These are phyloP conservation scores for Coregonus ussuriensis DNA, from an alignment of 2,797 vertebrate genomes.

Conservation along the genomic window DNA sequence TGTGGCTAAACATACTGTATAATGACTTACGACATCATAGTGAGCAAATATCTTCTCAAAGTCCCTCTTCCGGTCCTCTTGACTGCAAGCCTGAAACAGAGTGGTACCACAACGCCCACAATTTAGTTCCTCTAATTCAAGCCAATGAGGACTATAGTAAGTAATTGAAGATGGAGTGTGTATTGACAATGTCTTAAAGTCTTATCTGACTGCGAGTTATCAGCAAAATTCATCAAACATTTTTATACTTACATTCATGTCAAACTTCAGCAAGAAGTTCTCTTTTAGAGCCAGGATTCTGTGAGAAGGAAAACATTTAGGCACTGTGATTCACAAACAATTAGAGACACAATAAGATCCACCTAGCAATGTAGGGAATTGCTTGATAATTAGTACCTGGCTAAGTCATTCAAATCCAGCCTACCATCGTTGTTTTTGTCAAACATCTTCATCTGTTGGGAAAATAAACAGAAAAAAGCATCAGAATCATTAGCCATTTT, in stretches of 20 bases:
- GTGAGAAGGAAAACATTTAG: constrained; percentile 28
- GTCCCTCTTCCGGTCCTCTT: constrained; percentile 86
- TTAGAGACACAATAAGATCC: background rate
- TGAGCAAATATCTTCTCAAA: constrained; percentile 95
- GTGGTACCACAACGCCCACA: constrained; percentile 6
- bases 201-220: background rate
- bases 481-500: background rate
- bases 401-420: constrained; percentile 90
- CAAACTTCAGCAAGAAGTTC: constrained; percentile 94
- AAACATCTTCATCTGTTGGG: constrained; percentile 90
- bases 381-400: constrained; percentile 76
- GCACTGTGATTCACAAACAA: background rate
- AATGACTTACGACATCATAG: constrained; percentile 88
- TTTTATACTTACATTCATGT: constrained; percentile 85
- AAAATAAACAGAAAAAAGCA: background rate
- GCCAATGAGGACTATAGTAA: background rate
- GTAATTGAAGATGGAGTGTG: background rate
- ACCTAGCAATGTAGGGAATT: background rate
- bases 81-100: constrained; percentile 79
- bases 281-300: constrained; percentile 92
- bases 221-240: background rate
- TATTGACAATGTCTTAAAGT: background rate
- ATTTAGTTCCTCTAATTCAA: background rate
- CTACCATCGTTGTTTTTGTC: constrained; percentile 87
- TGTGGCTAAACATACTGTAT: background rate